Evolutionary conservation across 2,888 invertebrate species (phyloP).

Genomic region (Ectemnius continuus): DNA sequence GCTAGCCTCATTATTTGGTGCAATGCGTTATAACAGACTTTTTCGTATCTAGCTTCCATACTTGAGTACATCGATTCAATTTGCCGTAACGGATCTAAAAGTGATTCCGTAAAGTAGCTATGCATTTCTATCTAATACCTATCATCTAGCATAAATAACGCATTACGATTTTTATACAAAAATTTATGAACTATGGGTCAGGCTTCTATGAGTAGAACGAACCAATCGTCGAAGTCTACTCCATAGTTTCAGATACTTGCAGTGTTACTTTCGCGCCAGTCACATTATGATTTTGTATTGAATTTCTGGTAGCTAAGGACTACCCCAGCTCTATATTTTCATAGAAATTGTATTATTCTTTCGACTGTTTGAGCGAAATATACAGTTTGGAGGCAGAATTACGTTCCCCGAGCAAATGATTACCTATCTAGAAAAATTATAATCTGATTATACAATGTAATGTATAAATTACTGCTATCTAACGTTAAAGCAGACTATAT

Average conservation of each 20-base stretch:
- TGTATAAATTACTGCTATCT: conserved; percentile 43
- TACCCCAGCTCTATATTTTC: conserved; percentile 31
- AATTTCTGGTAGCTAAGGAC: conserved; percentile 25
- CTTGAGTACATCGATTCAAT: conserved; percentile 18
- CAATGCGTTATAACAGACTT: conserved; percentile 24
- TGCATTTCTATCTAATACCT: conserved; percentile 37
- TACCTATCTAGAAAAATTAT: conserved; percentile 49
- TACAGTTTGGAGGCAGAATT: conserved; percentile 55
- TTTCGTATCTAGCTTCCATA: conserved; percentile 34
- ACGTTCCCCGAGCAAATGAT: conserved; percentile 45
- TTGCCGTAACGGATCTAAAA: conserved; percentile 23
- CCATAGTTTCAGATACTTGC: conserved; percentile 26
- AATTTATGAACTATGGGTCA: conserved; percentile 37
- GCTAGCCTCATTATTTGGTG: neutral
- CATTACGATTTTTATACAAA: conserved; percentile 27
- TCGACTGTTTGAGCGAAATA: conserved; percentile 55
- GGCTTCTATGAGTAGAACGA: conserved; percentile 21
- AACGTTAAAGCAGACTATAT: conserved; percentile 45
- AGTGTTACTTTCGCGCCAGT: conserved; percentile 25
- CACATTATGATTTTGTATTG: conserved; percentile 30
- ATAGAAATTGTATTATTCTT: conserved; percentile 48
- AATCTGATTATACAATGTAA: conserved; percentile 42
- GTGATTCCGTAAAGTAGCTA: conserved; percentile 29
- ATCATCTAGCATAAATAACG: conserved; percentile 26
- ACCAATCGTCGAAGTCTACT: conserved; percentile 35